Percentiles rank a stretch among this genome's conserved stretches.
These are phyloP conservation scores for Lymantria monacha DNA, from an alignment of 2,888 invertebrate genomes.

Conservation along the genomic window DNA sequence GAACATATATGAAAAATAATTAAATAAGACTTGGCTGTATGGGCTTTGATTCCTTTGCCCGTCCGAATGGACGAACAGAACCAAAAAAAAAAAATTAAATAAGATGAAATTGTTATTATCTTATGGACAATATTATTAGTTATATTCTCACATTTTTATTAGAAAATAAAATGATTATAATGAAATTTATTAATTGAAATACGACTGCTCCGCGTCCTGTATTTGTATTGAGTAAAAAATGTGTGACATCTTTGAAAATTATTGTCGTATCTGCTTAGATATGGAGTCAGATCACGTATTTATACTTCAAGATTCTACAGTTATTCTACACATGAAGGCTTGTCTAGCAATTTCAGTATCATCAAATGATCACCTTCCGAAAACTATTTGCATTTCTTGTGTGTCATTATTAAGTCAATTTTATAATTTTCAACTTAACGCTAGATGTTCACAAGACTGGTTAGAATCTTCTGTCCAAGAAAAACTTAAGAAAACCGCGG, in stretches of 20 bases:
- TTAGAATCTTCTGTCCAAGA: conserved; percentile 61
- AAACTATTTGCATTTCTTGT: conserved; percentile 63
- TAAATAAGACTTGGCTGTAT: no score
- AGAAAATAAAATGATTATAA: no score
- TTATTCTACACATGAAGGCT: conserved; percentile 64
- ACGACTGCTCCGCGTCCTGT: no score
- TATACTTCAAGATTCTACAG: conserved; percentile 61
- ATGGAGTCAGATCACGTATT: conserved; percentile 60
- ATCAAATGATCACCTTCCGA: conserved; percentile 60
- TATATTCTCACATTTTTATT: no score
- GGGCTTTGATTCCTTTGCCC: no score
- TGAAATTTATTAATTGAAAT: no score
- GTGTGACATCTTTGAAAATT: conserved; percentile 58
- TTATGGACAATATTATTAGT: no score
- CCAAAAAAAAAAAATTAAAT: no score
- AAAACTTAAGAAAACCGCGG: conserved; percentile 52
- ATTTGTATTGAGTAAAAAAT: conserved; percentile 30
- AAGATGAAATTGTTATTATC: no score
- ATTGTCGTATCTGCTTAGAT: conserved; percentile 71
- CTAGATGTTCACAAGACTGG: conserved; percentile 74
- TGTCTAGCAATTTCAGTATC: conserved; percentile 61
- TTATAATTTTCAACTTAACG: conserved; percentile 72
- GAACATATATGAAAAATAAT: no score
- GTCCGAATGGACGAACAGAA: no score
- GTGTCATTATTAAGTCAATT: conserved; percentile 65